A percentile compares a stretch with the other conserved stretches of the same genome.
These are phyloP conservation scores for Neuroterus valhalla DNA, from an alignment of 1,140 invertebrate species.

Conservation along the genomic window DNA sequence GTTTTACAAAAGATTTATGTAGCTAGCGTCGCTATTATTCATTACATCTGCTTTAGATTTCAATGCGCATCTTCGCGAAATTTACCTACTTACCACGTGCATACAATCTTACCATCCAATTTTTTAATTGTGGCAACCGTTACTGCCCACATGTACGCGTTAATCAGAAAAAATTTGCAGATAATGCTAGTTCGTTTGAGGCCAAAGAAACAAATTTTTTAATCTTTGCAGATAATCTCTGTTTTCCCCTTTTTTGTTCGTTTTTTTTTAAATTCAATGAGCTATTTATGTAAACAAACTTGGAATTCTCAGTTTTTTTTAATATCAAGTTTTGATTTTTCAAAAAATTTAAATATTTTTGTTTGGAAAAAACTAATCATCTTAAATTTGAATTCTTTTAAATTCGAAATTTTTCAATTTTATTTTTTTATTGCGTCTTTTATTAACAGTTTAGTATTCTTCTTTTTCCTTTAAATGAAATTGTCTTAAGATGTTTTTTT, in stretches of 20 bases:
- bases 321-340: not conserved
- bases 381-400: not conserved
- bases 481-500: not conserved
- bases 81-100: slow-evolving; percentile 42
- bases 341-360: not conserved
- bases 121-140: not conserved
- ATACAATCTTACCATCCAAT: slow-evolving; percentile 17
- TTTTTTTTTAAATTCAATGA: not conserved
- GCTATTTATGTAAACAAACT: too few relatives aligned
- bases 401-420: not conserved
- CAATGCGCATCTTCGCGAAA: slow-evolving; percentile 56
- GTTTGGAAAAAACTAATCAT: not conserved
- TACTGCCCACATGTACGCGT: slow-evolving; percentile 4
- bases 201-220: too few relatives aligned
- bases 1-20: slow-evolving; percentile 54
- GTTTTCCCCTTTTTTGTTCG: not conserved
- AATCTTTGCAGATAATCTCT: too few relatives aligned
- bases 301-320: not conserved
- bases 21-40: slow-evolving; percentile 47
- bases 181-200: not conserved
- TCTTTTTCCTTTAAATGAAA: not conserved
- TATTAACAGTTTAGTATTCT: not conserved
- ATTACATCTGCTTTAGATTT: slow-evolving; percentile 48
- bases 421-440: not conserved
- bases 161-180: not conserved